Conservation (phyloP, 2,113 vertebrate genomes). For the Sinosuthora webbiana region DNA sequence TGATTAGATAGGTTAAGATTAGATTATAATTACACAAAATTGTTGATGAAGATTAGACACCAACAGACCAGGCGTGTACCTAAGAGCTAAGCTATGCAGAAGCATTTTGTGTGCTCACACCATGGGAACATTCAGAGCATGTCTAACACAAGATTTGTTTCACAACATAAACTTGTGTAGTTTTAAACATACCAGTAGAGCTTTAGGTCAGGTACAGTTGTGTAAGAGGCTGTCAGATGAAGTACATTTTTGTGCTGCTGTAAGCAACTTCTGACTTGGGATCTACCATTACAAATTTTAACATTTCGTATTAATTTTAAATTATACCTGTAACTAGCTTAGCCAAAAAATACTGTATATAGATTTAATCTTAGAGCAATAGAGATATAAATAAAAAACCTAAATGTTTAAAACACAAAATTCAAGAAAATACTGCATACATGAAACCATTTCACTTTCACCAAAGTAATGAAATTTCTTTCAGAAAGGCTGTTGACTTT, state of each 20-base stretch:
- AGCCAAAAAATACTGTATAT: background rate
- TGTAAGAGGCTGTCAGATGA: background rate
- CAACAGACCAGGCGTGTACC: background rate
- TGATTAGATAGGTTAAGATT: background rate
- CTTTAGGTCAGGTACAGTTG: background rate
- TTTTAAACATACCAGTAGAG: background rate
- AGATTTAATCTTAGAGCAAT: background rate
- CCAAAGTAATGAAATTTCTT: background rate
- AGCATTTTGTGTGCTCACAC: background rate
- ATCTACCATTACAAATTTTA: background rate
- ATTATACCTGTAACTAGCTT: background rate
- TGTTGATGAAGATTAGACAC: background rate
- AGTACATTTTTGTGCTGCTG: background rate
- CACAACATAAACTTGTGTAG: constrained; percentile 18
- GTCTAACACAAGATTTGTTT: constrained; percentile 25
- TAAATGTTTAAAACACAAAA: background rate
- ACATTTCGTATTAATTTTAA: background rate
- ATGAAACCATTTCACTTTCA: background rate
- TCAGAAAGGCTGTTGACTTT: background rate
- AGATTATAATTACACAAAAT: background rate
- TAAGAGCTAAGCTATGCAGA: background rate
- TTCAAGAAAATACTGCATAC: background rate
- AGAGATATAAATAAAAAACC: background rate
- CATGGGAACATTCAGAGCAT: constrained; percentile 9
- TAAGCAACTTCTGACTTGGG: background rate